phyloP scores from a whole-genome alignment of 2,888 invertebrate species.

The Harpalus rubripes region DNA sequence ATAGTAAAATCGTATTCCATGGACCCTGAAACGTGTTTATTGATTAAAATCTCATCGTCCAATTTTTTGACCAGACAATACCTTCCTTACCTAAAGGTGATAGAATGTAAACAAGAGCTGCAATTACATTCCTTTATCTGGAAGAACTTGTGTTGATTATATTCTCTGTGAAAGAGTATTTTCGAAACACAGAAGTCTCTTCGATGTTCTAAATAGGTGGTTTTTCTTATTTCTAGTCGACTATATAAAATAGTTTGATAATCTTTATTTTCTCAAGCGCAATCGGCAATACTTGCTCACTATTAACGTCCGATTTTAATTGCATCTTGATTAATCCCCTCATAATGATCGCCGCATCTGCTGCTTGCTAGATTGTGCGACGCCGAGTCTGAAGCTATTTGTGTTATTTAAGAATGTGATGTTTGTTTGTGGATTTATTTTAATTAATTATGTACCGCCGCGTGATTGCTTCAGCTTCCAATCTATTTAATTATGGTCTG shows the following conservation, averaged over 20 bases:
- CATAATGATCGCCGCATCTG: conserved; percentile 50
- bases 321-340: conserved; percentile 38
- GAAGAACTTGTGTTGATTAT: too few species aligned
- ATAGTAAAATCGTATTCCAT: too few species aligned
- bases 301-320: conserved; percentile 46
- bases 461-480: conserved; percentile 10
- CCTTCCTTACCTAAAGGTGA: too few species aligned
- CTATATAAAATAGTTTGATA: conserved; percentile 26
- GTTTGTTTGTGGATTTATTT: neutral
- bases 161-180: neutral
- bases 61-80: too few species aligned
- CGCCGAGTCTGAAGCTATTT: neutral
- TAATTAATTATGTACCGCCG: conserved; percentile 36
- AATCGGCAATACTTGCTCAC: conserved; percentile 11
- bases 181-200: conserved; percentile 8
- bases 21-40: too few species aligned
- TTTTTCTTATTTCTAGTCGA: conserved; percentile 22
- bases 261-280: conserved; percentile 22
- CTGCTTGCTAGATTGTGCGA: conserved; percentile 15
- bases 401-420: conserved; percentile 31
- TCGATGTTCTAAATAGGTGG: neutral
- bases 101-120: too few species aligned
- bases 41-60: too few species aligned
- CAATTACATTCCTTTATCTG: too few species aligned
- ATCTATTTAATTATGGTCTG: conserved; percentile 12